Conservation (phyloP, 2,888 invertebrate species). For the Plutella xylostella region DNA sequence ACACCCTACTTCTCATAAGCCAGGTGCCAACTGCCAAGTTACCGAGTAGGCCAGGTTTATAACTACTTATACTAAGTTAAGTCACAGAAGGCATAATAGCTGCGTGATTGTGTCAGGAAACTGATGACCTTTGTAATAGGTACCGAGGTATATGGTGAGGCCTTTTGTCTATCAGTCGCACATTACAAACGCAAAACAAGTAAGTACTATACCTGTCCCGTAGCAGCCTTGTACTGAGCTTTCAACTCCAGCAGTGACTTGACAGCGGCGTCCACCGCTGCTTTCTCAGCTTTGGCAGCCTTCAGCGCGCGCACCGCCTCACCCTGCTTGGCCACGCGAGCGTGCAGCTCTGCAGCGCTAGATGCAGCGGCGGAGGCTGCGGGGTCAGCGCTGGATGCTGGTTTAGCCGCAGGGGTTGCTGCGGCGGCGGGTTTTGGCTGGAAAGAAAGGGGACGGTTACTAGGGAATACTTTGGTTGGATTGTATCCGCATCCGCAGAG, state of each 20-base stretch:
- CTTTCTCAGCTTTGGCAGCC: slow-evolving; percentile 65
- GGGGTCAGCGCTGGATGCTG: slow-evolving; percentile 13
- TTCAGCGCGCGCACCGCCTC: slow-evolving; percentile 78
- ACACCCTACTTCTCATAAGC: too few species aligned
- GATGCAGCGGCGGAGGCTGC: slow-evolving; percentile 15
- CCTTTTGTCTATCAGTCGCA: too few species aligned
- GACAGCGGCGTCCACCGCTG: slow-evolving; percentile 42
- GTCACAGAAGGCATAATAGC: too few species aligned
- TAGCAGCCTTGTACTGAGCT: slow-evolving; percentile 74
- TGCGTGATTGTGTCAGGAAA: too few species aligned
- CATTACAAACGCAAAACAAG: too few species aligned
- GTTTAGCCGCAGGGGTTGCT: slow-evolving; percentile 9
- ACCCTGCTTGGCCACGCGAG: slow-evolving; percentile 70
- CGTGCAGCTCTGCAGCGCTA: slow-evolving; percentile 30
- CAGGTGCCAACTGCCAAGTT: too few species aligned
- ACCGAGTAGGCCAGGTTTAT: too few species aligned
- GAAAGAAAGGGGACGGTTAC: not conserved
- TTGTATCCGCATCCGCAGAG: too few species aligned
- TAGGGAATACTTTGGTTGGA: too few species aligned
- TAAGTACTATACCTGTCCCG: slow-evolving; percentile 37
- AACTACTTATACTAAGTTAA: too few species aligned
- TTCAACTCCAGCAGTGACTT: slow-evolving; percentile 77
- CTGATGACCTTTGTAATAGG: too few species aligned
- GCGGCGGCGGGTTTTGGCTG: slow-evolving; percentile 27
- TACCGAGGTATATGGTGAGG: too few species aligned